Evolutionary conservation across 2,888 invertebrate genomes (phyloP), one percentile per base, ranked within the genome.

Genomic region (Bruchidius siliquastri): DNA sequence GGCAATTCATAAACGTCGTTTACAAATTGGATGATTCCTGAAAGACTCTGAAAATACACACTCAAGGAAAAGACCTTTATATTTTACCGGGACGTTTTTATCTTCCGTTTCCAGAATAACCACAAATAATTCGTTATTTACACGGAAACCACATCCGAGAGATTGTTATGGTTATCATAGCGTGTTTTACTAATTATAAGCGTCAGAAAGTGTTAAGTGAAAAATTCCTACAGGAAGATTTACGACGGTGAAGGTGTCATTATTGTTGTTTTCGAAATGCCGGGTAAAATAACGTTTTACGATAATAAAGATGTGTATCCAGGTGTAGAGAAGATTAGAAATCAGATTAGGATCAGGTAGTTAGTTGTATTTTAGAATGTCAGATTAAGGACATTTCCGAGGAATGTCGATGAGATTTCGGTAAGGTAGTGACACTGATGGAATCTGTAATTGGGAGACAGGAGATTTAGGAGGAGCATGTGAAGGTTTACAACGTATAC

Each of bases 21-120:
- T 72, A 74, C 74, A 72, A 74, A 74, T 74, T 70, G 70, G 22
- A 26, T 70, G 72, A 72, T 74, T 70, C 72, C 69, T 49, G 70
- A 74, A 67, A 74, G 74, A 74, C 72, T 67, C 70, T 21, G 21
- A 49, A 69, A 68, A 26, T 32, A 71, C 69, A 49, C 49, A 49
- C 49, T 49, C 10, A 8, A 49, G 49, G 49, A 49, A 13, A 49
- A 49, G 6, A 49, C 49, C 8, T 26, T 26, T 49, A 49, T 18
- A 49, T 49, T 18, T 49, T 13, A 49, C 8, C 49, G 49, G 26
- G 26, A 26, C 26, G 26, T 26, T 26, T 26, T 26, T 26, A 26
- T 26, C 26, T 26, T n/a, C n/a, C n/a, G n/a, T n/a, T n/a, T n/a
- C n/a, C n/a, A n/a, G n/a, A n/a, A 49, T 1, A 13, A 49, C 8